Percentiles rank a stretch among this genome's conserved stretches.
phyloP scores from a whole-genome alignment of 2,888 invertebrate genomes.

The Fragum fragum region DNA sequence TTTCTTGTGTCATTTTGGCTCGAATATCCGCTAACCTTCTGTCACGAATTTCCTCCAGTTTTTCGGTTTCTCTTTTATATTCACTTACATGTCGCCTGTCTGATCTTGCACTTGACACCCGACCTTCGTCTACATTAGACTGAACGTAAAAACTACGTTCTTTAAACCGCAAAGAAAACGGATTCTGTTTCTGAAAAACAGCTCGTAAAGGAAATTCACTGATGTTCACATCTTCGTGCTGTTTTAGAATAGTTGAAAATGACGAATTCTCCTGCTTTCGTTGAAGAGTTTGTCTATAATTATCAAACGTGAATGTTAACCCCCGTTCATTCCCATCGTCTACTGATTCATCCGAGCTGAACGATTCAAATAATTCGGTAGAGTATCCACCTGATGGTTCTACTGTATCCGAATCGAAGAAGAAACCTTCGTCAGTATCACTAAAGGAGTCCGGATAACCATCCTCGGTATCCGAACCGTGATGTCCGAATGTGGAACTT shows the following conservation, averaged over 20 bases:
- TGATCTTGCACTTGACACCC: constrained; percentile 2
- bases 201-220: constrained; percentile 37
- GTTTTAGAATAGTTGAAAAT: background rate
- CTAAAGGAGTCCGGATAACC: constrained; percentile 28
- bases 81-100: background rate
- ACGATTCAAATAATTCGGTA: background rate
- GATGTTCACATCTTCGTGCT: background rate
- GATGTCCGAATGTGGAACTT: constrained; percentile 33
- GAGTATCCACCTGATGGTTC: constrained; percentile 9
- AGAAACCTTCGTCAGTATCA: constrained; percentile 21
- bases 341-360: background rate
- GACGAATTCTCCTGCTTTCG: constrained; percentile 21
- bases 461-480: constrained; percentile 34
- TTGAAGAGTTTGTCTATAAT: background rate
- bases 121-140: constrained; percentile 16
- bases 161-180: constrained; percentile 47
- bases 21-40: constrained; percentile 29
- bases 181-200: constrained; percentile 44
- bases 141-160: constrained; percentile 55
- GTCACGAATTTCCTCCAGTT: constrained; percentile 11
- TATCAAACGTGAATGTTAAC: constrained; percentile 10
- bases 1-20: constrained; percentile 2
- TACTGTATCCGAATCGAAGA: constrained; percentile 20
- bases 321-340: background rate
- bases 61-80: constrained; percentile 1